phyloP scores from a whole-genome alignment of 1,140 invertebrate species.

The Cheumatopsyche charites region DNA sequence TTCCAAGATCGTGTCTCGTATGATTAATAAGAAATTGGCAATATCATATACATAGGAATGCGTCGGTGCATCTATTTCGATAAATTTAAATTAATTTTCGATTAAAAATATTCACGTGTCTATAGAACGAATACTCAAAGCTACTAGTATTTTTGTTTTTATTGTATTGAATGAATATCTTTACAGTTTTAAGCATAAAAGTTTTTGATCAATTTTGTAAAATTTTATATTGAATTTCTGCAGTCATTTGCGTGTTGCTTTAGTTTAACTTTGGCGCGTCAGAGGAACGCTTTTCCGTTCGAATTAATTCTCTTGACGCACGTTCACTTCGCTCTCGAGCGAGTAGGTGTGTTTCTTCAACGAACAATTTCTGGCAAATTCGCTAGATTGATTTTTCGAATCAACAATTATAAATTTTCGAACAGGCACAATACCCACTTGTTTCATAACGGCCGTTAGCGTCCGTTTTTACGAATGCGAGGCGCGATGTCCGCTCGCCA shows the following conservation, averaged over 20 bases:
- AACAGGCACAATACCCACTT: neutral
- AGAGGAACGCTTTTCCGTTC: neutral
- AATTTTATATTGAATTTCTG: too few relatives aligned
- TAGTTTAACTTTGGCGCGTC: too few relatives aligned
- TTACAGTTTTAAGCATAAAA: too few relatives aligned
- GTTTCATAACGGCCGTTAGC: conserved; percentile 30
- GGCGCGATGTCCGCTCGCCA: conserved; percentile 44
- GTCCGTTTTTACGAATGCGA: conserved; percentile 32
- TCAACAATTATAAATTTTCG: neutral
- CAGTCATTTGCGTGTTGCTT: too few relatives aligned
- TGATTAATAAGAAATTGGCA: too few relatives aligned
- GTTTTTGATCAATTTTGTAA: too few relatives aligned
- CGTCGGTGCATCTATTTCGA: neutral
- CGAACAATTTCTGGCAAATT: neutral
- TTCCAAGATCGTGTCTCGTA: too few relatives aligned
- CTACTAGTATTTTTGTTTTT: too few relatives aligned
- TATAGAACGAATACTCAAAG: too few relatives aligned
- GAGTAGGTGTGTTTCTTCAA: neutral
- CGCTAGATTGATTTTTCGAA: neutral
- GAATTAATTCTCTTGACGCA: conserved; percentile 12
- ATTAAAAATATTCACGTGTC: too few relatives aligned
- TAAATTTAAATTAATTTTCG: neutral
- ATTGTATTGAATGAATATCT: too few relatives aligned
- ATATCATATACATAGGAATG: too few relatives aligned
- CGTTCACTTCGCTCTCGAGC: neutral